phyloP scores from a whole-genome alignment of 2,113 vertebrate genomes.

The Camelus bactrianus region DNA sequence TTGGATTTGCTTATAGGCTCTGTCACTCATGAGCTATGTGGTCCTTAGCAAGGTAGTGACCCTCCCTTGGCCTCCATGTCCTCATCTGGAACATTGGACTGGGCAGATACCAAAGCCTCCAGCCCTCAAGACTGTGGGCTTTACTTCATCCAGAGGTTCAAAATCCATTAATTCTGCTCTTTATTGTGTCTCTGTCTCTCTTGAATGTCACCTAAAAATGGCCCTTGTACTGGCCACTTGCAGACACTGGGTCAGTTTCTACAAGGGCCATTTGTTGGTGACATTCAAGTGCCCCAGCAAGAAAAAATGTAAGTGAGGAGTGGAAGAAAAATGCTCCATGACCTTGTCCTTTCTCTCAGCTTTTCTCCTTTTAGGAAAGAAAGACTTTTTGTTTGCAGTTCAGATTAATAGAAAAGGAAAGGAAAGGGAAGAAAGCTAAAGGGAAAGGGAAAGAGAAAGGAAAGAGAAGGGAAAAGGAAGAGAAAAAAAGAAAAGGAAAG shows the following conservation, averaged over 20 bases:
- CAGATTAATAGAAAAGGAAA: neutral
- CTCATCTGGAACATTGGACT: neutral
- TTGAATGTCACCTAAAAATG: no score
- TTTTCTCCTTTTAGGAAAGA: constrained; percentile 11
- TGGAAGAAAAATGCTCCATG: neutral
- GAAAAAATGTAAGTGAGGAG: neutral
- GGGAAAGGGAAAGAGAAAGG: no score
- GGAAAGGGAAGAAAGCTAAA: neutral
- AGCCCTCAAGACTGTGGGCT: neutral
- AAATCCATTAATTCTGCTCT: neutral
- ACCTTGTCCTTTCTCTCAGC: neutral
- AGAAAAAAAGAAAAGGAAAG: no score
- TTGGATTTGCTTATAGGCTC: neutral
- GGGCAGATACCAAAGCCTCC: neutral
- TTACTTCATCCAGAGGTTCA: neutral
- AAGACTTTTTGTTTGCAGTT: neutral
- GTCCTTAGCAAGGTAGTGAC: neutral
- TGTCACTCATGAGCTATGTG: neutral
- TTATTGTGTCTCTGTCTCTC: neutral
- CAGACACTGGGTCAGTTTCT: neutral
- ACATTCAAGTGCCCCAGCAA: neutral
- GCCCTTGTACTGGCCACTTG: neutral
- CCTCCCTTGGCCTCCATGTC: neutral
- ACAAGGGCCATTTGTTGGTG: neutral
- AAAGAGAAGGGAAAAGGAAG: no score